Base-by-base conservation (phyloP, 2,797 vertebrate genomes). In the Sebastes matsubarae region DNA sequence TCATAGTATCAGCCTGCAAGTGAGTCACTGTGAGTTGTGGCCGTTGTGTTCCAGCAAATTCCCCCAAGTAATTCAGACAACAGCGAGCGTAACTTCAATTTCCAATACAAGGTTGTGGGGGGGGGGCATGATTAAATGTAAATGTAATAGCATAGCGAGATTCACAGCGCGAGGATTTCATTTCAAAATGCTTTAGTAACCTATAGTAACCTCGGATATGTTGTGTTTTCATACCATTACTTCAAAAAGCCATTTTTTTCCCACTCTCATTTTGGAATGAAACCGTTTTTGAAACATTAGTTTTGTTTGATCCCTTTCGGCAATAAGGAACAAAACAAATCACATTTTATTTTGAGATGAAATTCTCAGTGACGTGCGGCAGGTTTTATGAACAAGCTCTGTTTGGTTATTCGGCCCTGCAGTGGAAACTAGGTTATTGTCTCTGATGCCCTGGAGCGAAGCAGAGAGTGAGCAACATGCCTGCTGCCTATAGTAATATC, bases 351-450 rank as follows among this genome's bases (percentile, higher is more conserved):
- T 81, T 67, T 69, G 54, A 76, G 84, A 54, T 75, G 79, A 68
- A 68, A 77, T 86, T 70, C 8, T 79, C 66, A 14, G 58, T 72
- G 73, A 71, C 68, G 54, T n/a, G 71, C 70, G 60, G 75, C 27
- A 76, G 82, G 82, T 93, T 52, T 46, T 87, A 81, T 65, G 83
- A 88, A 74, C 68, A 24, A 64, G 85, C 79, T 84, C 72, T 27
- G 81, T 79, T 79, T 72, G 82, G 70, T 55, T 77, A 6, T 70
- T 70, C 24, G 68, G 80, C 80, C 88, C 81, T 38, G 87, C 87
- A 83, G 80, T 87, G 85, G 85, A 94, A 94, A 91, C 81, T 91
- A 81, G 94, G 92, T 94, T 93, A 92, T 90, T 93, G 87, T 91
- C 89, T 87, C 68, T 32, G 87, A 90, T 85, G 83, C 84, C 94